These are phyloP conservation scores for Caerostris extrusa DNA, from an alignment of 1,140 invertebrate species.

Conservation along the genomic window DNA sequence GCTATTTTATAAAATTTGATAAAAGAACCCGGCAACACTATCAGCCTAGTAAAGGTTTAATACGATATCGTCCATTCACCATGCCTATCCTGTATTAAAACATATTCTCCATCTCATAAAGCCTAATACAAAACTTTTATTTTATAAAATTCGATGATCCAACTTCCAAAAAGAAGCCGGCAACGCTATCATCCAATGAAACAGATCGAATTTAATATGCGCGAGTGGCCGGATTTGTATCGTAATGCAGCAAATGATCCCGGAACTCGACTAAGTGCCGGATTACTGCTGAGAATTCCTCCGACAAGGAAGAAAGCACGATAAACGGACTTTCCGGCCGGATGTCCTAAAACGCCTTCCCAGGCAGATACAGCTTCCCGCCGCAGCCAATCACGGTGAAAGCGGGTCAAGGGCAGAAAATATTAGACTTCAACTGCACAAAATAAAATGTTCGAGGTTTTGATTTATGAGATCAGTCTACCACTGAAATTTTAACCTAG, in stretches of 20 bases:
- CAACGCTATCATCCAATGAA: too few species aligned
- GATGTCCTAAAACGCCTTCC: constrained; percentile 18
- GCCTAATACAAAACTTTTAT: too few species aligned
- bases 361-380: constrained; percentile 26
- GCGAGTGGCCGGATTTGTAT: background rate
- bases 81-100: too few species aligned
- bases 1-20: too few species aligned
- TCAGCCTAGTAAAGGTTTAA: too few species aligned
- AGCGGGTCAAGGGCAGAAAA: background rate
- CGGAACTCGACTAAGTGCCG: background rate
- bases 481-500: background rate
- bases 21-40: too few species aligned
- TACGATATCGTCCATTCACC: too few species aligned
- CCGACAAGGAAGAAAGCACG: constrained; percentile 9
- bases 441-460: background rate
- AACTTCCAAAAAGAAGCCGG: too few species aligned
- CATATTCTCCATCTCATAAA: too few species aligned
- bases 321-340: constrained; percentile 1
- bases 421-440: background rate
- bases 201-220: background rate
- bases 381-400: constrained; percentile 11
- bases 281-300: background rate
- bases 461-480: constrained; percentile 1
- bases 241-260: background rate
- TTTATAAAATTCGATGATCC: too few species aligned